phyloP scores from a whole-genome alignment of 2,113 vertebrate genomes.

The Cyphomyrus discorhynchus region DNA sequence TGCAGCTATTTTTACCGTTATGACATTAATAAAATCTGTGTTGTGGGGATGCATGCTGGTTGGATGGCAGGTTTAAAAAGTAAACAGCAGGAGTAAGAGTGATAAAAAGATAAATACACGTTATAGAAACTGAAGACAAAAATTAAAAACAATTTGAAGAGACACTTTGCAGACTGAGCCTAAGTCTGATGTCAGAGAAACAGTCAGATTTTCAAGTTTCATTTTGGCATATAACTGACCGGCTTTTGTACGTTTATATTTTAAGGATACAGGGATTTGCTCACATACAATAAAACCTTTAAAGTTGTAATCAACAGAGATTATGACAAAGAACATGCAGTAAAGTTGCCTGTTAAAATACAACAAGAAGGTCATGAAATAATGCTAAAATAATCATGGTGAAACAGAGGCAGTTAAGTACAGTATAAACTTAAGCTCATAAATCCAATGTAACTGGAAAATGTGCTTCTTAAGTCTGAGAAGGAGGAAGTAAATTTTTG shows the following conservation, averaged over 20 bases:
- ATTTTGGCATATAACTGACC: background rate
- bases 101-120: background rate
- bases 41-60: background rate
- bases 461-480: constrained; percentile 28
- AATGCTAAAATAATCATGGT: background rate
- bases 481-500: background rate
- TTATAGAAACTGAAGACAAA: background rate
- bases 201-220: background rate
- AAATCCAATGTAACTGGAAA: constrained; percentile 36
- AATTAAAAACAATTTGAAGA: background rate
- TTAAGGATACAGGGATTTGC: background rate
- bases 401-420: background rate
- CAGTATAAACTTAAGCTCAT: background rate
- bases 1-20: background rate
- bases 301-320: background rate
- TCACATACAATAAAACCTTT: background rate
- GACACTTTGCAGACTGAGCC: background rate
- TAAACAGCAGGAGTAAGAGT: background rate
- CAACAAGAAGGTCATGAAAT: background rate
- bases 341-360: background rate
- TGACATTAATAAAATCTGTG: background rate
- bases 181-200: background rate
- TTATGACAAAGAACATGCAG: background rate
- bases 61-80: background rate
- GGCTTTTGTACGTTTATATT: background rate